Base-by-base conservation (phyloP, 2,113 vertebrate genomes). In the Dicerorhinus sumatrensis region DNA sequence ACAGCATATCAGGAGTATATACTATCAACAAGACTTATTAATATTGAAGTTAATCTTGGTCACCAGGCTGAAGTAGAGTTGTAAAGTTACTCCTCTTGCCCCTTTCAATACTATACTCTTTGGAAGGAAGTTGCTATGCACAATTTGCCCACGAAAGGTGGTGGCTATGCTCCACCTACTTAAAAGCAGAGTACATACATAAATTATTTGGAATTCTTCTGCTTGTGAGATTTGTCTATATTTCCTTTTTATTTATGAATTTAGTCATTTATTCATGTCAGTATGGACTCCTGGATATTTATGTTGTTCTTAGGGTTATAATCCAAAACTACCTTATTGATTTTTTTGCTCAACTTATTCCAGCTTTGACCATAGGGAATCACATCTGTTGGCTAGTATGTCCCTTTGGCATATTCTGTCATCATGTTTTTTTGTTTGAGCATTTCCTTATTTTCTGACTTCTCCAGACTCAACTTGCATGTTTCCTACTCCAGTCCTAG, bases 141-240 rank as follows among this genome's bases (percentile, higher is more conserved):
- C 2, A 58, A 8, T 39, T 14, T 27, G 11, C 3, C 21, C 0
- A 0, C 17, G 23, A 36, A 39, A 54, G 1, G 3, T 29, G 14
- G 54, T 17, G 65, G 17, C 2, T 31, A 7, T 5, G 21, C 17
- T 36, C 3, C 6, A 60, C 21, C 11, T 60, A 21, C 14, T 12
- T 14, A 39, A 65, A 82, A n/a, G 36, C 13, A n/a, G 13, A n/a
- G 6, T n/a, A 56, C 31, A n/a, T 83, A 27, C 2, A 21, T 25
- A 76, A n/a, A 36, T 63, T 25, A 31, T 70, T 65, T 79, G 4
- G 20, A 20, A 76, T 51, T 65, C 31, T 84, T 73, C 42, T 82
- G 17, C n/a, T 62, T 85, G 36, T 60, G 27, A 89, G n/a, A 58
- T 77, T 33, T 77, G 9, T 39, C 23, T 27, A 20, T 8, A n/a